These are phyloP conservation scores for Sternarchorhynchus goeldii DNA, from an alignment of 2,797 vertebrate genomes.

Conservation along the genomic window DNA sequence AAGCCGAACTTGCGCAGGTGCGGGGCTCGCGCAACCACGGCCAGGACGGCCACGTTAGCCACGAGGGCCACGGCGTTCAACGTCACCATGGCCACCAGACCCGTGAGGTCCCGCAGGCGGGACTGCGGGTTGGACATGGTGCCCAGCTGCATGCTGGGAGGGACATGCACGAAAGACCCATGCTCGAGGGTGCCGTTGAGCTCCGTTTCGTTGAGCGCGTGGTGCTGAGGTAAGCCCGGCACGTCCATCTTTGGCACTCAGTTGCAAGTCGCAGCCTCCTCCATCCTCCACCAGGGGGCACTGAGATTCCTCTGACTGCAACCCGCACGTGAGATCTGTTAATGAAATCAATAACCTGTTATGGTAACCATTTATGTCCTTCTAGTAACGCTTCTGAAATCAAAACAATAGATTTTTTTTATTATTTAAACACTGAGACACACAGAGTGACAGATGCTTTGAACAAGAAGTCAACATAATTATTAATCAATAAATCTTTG, in stretches of 20 bases:
- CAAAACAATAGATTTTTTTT: no score
- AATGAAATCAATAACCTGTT: slow-evolving; percentile 43
- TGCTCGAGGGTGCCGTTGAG: slow-evolving; percentile 64
- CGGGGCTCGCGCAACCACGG: slow-evolving; percentile 83
- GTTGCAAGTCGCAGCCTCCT: slow-evolving; percentile 38
- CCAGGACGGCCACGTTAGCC: slow-evolving; percentile 83
- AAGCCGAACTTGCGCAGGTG: slow-evolving; percentile 88
- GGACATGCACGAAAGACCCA: slow-evolving; percentile 61
- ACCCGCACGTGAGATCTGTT: slow-evolving; percentile 59
- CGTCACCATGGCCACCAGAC: slow-evolving; percentile 83
- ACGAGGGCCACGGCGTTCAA: slow-evolving; percentile 83
- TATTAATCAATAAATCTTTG: slow-evolving; percentile 6
- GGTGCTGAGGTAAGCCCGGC: slow-evolving; percentile 50
- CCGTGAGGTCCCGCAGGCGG: slow-evolving; percentile 73
- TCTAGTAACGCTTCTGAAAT: no score
- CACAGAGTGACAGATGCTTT: no score
- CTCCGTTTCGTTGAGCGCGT: slow-evolving; percentile 47
- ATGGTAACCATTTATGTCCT: background rate
- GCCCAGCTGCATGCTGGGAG: slow-evolving; percentile 71
- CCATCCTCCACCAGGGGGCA: slow-evolving; percentile 56
- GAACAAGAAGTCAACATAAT: background rate
- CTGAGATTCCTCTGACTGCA: slow-evolving; percentile 30
- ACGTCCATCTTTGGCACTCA: slow-evolving; percentile 71
- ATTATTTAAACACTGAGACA: no score
- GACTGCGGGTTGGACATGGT: slow-evolving; percentile 64